These are phyloP conservation scores for Latrodectus hesperus DNA, from an alignment of 2,888 invertebrate species.

Conservation along the genomic window DNA sequence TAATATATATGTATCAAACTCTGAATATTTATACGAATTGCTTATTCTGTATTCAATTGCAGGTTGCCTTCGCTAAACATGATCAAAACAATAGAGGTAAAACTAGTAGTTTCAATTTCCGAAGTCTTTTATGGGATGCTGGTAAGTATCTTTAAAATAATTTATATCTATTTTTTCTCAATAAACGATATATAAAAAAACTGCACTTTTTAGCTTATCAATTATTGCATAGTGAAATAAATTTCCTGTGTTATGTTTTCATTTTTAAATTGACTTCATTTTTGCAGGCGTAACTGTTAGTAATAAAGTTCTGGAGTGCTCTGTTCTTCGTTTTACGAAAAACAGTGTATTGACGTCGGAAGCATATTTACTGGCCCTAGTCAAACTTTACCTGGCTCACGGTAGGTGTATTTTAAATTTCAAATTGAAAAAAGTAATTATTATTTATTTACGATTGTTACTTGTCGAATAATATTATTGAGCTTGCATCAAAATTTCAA, in stretches of 20 bases:
- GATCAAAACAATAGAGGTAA: conserved; percentile 76
- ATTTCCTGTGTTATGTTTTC: background rate
- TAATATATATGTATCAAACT: background rate
- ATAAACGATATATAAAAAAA: background rate
- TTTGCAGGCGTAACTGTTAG: conserved; percentile 79
- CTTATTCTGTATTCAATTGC: conserved; percentile 26
- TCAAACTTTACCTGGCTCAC: conserved; percentile 80
- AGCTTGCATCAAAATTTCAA: no score
- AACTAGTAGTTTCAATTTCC: conserved; percentile 79
- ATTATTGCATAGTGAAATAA: background rate
- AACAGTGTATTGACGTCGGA: conserved; percentile 79
- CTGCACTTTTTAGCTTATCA: background rate
- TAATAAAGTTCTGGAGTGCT: conserved; percentile 85
- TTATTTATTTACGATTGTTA: no score
- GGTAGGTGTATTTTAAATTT: conserved; percentile 75
- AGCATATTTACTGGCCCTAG: conserved; percentile 81
- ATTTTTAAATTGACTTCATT: background rate
- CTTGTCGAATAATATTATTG: no score
- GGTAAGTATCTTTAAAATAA: conserved; percentile 71
- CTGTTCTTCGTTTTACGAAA: conserved; percentile 82
- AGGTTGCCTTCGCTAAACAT: conserved; percentile 81
- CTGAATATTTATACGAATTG: background rate
- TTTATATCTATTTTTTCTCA: background rate
- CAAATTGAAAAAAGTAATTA: no score
- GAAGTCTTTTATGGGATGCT: conserved; percentile 82